A percentile compares a stretch with the other conserved stretches of the same genome.
Conservation (phyloP, 2,113 vertebrate genomes). For the Sorex fumeus region DNA sequence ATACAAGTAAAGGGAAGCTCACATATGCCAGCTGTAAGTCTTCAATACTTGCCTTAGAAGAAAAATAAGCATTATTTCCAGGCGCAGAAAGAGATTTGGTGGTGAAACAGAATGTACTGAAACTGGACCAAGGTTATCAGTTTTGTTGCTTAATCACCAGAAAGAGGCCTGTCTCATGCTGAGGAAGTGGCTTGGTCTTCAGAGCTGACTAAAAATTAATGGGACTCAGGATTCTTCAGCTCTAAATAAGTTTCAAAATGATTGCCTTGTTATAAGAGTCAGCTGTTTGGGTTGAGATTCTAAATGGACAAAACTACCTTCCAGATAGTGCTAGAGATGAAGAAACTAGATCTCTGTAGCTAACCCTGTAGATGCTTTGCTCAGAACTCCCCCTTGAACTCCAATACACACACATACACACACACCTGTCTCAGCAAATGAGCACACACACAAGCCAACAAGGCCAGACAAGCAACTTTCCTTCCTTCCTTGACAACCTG, state of each 20-base stretch:
- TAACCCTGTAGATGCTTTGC: not conserved
- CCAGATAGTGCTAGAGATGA: not conserved
- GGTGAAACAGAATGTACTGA: slow-evolving; percentile 13
- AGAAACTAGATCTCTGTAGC: not conserved
- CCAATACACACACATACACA: not conserved
- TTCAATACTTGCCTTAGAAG: slow-evolving; percentile 46
- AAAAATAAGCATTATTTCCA: slow-evolving; percentile 48
- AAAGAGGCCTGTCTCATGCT: not conserved
- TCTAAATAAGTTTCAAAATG: slow-evolving; percentile 6
- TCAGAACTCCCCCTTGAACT: not conserved
- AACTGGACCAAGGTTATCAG: slow-evolving; percentile 33
- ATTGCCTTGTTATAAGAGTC: slow-evolving; percentile 29
- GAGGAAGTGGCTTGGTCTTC: slow-evolving; percentile 46
- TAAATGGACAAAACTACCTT: not conserved
- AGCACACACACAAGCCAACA: not conserved
- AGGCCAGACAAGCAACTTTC: not conserved
- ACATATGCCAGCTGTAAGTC: slow-evolving; percentile 18
- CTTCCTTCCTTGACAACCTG: not conserved
- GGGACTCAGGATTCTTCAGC: not conserved
- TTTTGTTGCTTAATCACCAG: slow-evolving; percentile 44
- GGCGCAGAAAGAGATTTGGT: slow-evolving; percentile 46
- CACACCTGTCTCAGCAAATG: not conserved
- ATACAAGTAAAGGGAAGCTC: not conserved
- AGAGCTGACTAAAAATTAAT: not conserved
- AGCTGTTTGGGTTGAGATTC: slow-evolving; percentile 59